Conservation (phyloP, 2,113 vertebrate genomes). For the Paratilapia polleni region DNA sequence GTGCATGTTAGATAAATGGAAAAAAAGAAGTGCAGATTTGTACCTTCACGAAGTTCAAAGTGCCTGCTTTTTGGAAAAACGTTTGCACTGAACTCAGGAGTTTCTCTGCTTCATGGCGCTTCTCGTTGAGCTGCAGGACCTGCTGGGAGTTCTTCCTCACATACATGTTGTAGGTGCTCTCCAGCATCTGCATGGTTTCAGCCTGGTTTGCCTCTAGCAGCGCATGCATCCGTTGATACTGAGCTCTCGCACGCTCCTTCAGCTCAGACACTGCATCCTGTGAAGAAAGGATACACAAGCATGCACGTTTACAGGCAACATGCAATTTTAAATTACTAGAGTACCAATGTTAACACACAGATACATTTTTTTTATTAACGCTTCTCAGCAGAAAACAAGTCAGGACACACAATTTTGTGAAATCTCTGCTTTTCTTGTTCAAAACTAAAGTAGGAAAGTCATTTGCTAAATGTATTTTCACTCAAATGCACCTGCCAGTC, state of each 20-base stretch:
- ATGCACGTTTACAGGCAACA: not conserved
- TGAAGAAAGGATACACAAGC: not conserved
- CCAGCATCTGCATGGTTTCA: constrained; percentile 93
- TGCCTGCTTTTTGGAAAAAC: constrained; percentile 90
- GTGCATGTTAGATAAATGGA: not conserved
- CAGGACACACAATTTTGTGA: not conserved
- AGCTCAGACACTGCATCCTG: constrained; percentile 95
- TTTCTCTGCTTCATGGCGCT: constrained; percentile 93
- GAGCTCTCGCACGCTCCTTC: constrained; percentile 90
- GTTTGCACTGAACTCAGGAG: constrained; percentile 92
- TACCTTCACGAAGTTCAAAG: constrained; percentile 98
- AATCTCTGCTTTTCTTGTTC: not conserved
- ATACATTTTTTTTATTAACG: not conserved
- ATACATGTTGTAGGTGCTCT: constrained; percentile 90
- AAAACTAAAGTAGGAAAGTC: not conserved
- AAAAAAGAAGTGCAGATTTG: not conserved
- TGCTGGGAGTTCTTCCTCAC: constrained; percentile 92
- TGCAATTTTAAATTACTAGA: not conserved
- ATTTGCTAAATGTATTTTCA: constrained; percentile 41
- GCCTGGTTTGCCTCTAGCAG: constrained; percentile 92
- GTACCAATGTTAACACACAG: not conserved
- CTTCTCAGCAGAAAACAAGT: not conserved
- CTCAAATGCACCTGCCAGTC: constrained; percentile 6
- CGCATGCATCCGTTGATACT: constrained; percentile 95
- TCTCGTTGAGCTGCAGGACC: constrained; percentile 90